Base-by-base conservation (phyloP, 2,888 invertebrate species). In the Zhengitettix transpicula region DNA sequence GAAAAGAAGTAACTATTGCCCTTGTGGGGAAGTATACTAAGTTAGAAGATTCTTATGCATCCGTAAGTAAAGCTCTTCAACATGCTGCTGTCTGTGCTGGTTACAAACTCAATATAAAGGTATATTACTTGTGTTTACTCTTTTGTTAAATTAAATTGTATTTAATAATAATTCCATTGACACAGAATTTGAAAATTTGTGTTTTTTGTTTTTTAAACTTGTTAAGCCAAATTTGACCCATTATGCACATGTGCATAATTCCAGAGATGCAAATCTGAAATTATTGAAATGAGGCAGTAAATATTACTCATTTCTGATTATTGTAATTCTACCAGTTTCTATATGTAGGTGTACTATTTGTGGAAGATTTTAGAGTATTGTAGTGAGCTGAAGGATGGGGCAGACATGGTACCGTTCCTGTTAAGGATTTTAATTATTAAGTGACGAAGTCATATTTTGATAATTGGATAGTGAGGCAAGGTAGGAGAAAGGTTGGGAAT, bases 1-100 rank as follows among this genome's bases (percentile, higher is more conserved):
- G 87, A n/a, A 84, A 86, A 68, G 86, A 85, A 70, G 90, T 96
- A 0, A 85, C 81, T 63, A 96, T 98, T 61, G 89, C 89, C 1
- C 76, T 98, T 5, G 98, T 98, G 1, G 98, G 98, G 9, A 98
- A 99, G 75, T 99, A 99, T 70, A 97, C 97, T 0, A 87, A 89
- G 69, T 75, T 97, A 14, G 89, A 93, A 70, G 99, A 99, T 75
- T 87, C 98, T 0, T 99, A 99, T 70, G 91, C 96, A 0, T 99
- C 98, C 0, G 90, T 99, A 0, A 87, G 87, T 0, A 98, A 99
- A 75, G 91, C 98, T 0, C 73, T 99, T 53, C 87, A 93, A 67
- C 99, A 99, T 72, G 92, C 99, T 0, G 84, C 93, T 1, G 82
- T 95, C 56, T 85, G 88, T 57, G 83, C 84, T 52, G 89, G 91